Conservation (phyloP, 2,797 vertebrate species). For the Pteronotus mesoamericanus region DNA sequence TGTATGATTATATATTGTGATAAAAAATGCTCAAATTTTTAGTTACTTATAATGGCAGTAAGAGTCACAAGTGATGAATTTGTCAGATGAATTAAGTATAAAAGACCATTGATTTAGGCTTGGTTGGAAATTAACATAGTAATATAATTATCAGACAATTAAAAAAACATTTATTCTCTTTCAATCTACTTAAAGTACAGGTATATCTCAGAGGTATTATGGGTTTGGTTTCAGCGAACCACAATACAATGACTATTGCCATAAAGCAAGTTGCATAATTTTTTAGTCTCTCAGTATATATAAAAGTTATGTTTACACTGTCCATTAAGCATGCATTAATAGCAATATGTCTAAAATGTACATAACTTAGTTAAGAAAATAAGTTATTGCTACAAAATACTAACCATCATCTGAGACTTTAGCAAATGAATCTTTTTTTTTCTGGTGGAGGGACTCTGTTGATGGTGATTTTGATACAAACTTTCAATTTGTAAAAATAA, state of each 20-base stretch:
- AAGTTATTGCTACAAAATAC: not conserved
- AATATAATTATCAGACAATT: not conserved
- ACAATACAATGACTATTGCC: not conserved
- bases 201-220: not conserved
- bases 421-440: not conserved
- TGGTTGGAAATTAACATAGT: not conserved
- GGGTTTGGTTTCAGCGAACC: not conserved
- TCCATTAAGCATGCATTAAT: not conserved
- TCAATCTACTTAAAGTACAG: not conserved
- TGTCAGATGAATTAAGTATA: not conserved
- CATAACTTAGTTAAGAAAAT: not conserved
- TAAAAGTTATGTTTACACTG: not conserved
- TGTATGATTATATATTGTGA: not conserved
- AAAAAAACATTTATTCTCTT: not conserved
- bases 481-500: not conserved
- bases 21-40: not conserved
- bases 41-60: not conserved
- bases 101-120: not conserved
- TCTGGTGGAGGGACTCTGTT: not conserved
- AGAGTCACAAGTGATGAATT: not conserved
- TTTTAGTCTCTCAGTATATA: not conserved
- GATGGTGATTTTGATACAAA: not conserved
- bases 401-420: not conserved
- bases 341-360: not conserved
- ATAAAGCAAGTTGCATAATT: not conserved